A percentile compares a stretch with the other conserved stretches of the same genome.
These are phyloP conservation scores for Pseudorhombus dupliciocellatus DNA, from an alignment of 2,113 vertebrate species.

Conservation along the genomic window DNA sequence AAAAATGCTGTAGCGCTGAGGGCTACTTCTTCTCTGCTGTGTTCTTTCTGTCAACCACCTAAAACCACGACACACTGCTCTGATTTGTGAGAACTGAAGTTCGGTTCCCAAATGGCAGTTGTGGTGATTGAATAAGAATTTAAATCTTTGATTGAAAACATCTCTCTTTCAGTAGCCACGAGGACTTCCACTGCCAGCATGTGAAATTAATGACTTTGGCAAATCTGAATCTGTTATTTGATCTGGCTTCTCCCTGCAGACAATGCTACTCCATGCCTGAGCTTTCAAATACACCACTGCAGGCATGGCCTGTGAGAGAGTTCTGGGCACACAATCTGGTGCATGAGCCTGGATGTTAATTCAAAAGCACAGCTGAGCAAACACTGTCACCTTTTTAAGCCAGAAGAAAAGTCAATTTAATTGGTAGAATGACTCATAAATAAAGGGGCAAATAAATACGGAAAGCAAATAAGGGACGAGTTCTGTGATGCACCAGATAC, in stretches of 20 bases:
- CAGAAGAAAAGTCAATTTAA: slow-evolving; percentile 45
- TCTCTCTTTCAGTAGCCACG: slow-evolving; percentile 59
- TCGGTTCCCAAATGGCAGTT: slow-evolving; percentile 32
- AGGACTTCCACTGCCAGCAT: slow-evolving; percentile 58
- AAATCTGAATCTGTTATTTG: slow-evolving; percentile 68
- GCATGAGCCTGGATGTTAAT: slow-evolving; percentile 53
- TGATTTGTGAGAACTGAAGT: slow-evolving; percentile 10
- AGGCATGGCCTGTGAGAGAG: slow-evolving; percentile 41
- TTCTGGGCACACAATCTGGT: slow-evolving; percentile 59
- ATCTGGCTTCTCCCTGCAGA: slow-evolving; percentile 64
- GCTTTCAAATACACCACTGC: slow-evolving; percentile 61
- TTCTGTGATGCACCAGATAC: slow-evolving; percentile 12
- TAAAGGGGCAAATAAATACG: slow-evolving; percentile 51
- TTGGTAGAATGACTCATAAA: slow-evolving; percentile 50
- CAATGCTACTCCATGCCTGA: slow-evolving; percentile 45
- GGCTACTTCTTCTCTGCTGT: not conserved
- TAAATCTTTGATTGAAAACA: slow-evolving; percentile 59
- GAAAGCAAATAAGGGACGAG: slow-evolving; percentile 35
- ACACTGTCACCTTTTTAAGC: slow-evolving; percentile 60
- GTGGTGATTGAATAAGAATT: slow-evolving; percentile 59
- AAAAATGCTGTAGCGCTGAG: slow-evolving; percentile 8
- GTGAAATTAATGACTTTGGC: slow-evolving; percentile 72
- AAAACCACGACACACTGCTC: slow-evolving; percentile 18
- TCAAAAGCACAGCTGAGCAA: slow-evolving; percentile 72
- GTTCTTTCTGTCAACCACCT: slow-evolving; percentile 6